phyloP scores from a whole-genome alignment of 2,797 vertebrate genomes.

The Phataginus tricuspis region DNA sequence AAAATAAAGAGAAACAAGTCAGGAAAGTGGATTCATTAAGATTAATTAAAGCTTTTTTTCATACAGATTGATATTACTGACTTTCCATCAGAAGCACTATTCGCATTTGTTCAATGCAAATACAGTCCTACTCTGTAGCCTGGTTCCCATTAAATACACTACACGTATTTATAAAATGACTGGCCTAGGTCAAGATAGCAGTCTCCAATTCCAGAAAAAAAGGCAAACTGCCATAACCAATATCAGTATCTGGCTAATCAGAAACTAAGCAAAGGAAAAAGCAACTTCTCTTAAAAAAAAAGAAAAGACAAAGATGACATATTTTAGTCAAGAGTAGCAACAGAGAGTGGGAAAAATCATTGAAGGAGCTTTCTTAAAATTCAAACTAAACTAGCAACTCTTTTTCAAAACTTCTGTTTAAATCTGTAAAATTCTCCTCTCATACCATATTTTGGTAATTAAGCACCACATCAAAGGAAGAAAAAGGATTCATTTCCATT shows the following conservation, averaged over 20 bases:
- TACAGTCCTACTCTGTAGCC: background rate
- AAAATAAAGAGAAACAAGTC: background rate
- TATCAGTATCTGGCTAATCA: background rate
- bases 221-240: background rate
- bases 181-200: background rate
- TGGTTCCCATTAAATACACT: background rate
- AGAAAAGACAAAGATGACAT: background rate
- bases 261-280: background rate
- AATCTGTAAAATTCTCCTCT: background rate
- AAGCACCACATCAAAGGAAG: background rate
- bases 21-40: background rate
- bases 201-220: background rate
- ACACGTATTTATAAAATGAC: background rate
- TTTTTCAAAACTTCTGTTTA: background rate
- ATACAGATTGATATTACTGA: background rate
- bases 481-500: conserved; percentile 16
- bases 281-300: background rate
- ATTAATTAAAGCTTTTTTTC: background rate
- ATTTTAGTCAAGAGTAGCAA: background rate
- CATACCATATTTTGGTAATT: background rate
- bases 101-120: background rate
- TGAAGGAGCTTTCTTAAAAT: background rate
- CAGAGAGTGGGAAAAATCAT: fast-evolving
- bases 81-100: background rate
- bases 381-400: background rate